A percentile compares a stretch with the other conserved stretches of the same genome.
These are phyloP conservation scores for Pygmarrhopalites habei DNA, from an alignment of 1,140 invertebrate genomes.

Conservation along the genomic window DNA sequence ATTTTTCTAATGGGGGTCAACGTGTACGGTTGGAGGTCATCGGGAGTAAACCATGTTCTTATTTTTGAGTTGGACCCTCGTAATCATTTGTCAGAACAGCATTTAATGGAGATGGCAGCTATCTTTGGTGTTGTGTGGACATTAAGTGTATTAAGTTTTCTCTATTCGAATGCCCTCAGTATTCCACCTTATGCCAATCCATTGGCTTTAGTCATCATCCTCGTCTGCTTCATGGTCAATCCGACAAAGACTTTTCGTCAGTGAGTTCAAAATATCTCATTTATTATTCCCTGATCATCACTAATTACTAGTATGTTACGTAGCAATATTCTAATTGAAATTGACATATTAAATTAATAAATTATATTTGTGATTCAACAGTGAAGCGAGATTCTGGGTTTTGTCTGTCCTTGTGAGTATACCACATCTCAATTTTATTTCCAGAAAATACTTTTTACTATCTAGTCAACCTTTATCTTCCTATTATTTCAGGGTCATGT, in stretches of 20 bases:
- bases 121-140: constrained; percentile 95
- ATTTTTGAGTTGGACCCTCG: constrained; percentile 98
- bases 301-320: too few species aligned
- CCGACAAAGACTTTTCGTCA: constrained; percentile 84
- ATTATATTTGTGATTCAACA: too few species aligned
- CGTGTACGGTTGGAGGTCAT: constrained; percentile 96
- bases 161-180: constrained; percentile 76
- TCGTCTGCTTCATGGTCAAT: constrained; percentile 83
- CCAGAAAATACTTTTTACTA: not conserved
- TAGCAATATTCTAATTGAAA: too few species aligned
- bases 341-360: too few species aligned
- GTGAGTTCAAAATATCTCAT: too few species aligned
- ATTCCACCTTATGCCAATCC: constrained; percentile 90
- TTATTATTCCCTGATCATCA: too few species aligned
- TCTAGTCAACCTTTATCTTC: not conserved
- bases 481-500: constrained; percentile 63
- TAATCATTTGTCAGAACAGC: constrained; percentile 91
- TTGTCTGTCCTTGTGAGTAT: constrained; percentile 63
- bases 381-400: constrained; percentile 81
- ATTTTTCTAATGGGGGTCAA: constrained; percentile 95
- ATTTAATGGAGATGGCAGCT: constrained; percentile 91
- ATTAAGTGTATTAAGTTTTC: constrained; percentile 63
- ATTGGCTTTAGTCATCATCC: constrained; percentile 73
- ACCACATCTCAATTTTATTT: not conserved
- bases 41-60: constrained; percentile 97